Evolutionary conservation across 2,113 vertebrate genomes (phyloP).

Genomic region (Tragulus kanchil): DNA sequence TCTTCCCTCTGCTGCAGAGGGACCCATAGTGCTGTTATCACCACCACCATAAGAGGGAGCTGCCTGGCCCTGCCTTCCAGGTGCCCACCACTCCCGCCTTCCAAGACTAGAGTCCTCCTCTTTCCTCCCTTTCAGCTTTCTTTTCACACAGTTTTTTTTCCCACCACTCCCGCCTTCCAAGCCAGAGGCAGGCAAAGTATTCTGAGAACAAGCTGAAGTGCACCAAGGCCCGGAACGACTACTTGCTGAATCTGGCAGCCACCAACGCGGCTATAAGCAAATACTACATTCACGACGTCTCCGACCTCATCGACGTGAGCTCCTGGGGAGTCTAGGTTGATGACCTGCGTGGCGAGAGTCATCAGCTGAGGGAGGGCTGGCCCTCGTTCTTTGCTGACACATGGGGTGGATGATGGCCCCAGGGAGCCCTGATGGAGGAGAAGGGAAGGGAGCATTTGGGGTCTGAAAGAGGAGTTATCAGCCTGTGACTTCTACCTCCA

Average conservation of each 20-base stretch:
- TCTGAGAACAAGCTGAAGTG: slow-evolving; percentile 99
- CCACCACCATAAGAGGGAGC: not conserved
- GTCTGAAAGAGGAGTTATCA: not conserved
- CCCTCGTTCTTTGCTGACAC: not conserved
- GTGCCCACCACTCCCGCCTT: not conserved
- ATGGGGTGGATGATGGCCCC: not conserved
- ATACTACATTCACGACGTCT: slow-evolving; percentile 99
- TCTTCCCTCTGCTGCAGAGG: not conserved
- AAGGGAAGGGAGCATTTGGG: not conserved
- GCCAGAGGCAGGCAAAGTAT: slow-evolving; percentile 98
- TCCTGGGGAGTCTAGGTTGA: not conserved
- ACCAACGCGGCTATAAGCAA: slow-evolving; percentile 98
- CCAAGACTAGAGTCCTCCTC: not conserved
- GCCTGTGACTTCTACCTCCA: not conserved
- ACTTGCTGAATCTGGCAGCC: slow-evolving; percentile 96
- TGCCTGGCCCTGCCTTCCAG: not conserved
- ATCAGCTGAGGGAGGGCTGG: not conserved
- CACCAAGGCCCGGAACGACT: slow-evolving; percentile 98
- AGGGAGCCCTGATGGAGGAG: not conserved
- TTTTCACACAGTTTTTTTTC: not conserved
- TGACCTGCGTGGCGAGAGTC: not conserved
- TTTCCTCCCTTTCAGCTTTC: not conserved
- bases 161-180: too few species aligned
- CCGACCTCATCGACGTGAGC: slow-evolving; percentile 98
- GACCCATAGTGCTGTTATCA: not conserved